These are phyloP conservation scores for Aphelocoma coerulescens DNA, from an alignment of 2,113 vertebrate genomes.

Conservation along the genomic window DNA sequence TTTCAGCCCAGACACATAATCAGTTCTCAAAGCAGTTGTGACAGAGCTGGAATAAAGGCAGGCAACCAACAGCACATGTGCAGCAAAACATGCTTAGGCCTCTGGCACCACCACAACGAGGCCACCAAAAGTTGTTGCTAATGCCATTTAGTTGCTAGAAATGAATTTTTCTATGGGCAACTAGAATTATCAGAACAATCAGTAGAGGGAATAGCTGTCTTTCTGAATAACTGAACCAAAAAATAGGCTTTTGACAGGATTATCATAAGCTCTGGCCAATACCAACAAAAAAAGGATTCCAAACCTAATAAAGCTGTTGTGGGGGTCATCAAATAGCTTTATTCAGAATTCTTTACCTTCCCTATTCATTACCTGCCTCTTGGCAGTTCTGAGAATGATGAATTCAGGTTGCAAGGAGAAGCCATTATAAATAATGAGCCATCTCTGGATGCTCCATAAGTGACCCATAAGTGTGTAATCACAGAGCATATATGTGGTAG, in stretches of 20 bases:
- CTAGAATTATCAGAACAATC: not conserved
- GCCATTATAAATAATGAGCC: not conserved
- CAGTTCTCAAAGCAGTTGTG: not conserved
- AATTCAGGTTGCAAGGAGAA: not conserved
- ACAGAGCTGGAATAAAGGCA: not conserved
- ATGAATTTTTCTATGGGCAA: not conserved
- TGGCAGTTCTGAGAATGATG: not conserved
- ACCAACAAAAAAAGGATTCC: not conserved
- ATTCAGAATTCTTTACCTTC: not conserved
- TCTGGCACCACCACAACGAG: not conserved
- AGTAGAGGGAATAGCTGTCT: not conserved
- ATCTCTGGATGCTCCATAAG: not conserved
- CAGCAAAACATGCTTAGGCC: not conserved
- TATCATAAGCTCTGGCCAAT: not conserved
- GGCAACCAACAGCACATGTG: not conserved
- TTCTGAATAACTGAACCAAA: constrained; percentile 26
- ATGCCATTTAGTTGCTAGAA: not conserved
- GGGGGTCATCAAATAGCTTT: not conserved
- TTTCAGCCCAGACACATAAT: not conserved
- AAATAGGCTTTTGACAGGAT: constrained; percentile 14
- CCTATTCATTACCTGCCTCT: not conserved
- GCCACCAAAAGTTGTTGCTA: not conserved
- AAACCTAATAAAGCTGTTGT: not conserved
- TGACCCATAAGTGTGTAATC: not conserved
- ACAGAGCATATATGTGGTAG: not conserved